These are phyloP conservation scores for Yponomeuta cagnagella DNA, from an alignment of 2,888 invertebrate species.

Conservation along the genomic window DNA sequence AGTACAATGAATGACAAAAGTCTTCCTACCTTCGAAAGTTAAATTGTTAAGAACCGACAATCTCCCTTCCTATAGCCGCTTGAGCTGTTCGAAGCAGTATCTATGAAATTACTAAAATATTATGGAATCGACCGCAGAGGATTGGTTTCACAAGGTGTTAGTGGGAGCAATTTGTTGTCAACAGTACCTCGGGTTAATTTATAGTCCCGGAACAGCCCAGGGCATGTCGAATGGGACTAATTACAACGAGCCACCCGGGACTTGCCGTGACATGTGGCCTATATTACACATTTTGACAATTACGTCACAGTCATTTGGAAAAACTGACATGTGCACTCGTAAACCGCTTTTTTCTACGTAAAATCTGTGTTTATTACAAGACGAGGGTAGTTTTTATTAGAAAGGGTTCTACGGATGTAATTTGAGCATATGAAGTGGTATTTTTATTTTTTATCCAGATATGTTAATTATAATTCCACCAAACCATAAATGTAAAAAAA, in stretches of 20 bases:
- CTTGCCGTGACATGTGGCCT: conserved; percentile 58
- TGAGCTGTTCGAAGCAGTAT: too few relatives aligned
- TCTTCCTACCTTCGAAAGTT: background rate
- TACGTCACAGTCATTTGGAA: conserved; percentile 16
- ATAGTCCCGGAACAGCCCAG: conserved; percentile 44
- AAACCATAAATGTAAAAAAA: too few relatives aligned
- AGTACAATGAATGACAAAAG: conserved; percentile 1
- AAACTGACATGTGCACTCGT: conserved; percentile 15
- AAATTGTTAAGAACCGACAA: too few relatives aligned
- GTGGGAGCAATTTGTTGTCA: background rate
- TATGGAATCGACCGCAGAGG: background rate
- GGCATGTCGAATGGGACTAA: conserved; percentile 62
- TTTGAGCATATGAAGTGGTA: background rate
- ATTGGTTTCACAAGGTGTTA: conserved; percentile 3
- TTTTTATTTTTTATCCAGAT: background rate
- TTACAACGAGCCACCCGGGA: conserved; percentile 46
- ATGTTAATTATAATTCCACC: background rate
- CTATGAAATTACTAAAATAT: background rate
- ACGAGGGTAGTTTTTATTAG: background rate
- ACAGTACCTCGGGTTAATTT: conserved; percentile 17
- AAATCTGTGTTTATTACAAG: conserved; percentile 3
- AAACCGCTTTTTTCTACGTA: background rate
- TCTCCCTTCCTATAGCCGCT: too few relatives aligned
- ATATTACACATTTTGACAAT: conserved; percentile 31
- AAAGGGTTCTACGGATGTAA: background rate